phyloP scores from a whole-genome alignment of 1,140 invertebrate species.

The Drosophila busckii region DNA sequence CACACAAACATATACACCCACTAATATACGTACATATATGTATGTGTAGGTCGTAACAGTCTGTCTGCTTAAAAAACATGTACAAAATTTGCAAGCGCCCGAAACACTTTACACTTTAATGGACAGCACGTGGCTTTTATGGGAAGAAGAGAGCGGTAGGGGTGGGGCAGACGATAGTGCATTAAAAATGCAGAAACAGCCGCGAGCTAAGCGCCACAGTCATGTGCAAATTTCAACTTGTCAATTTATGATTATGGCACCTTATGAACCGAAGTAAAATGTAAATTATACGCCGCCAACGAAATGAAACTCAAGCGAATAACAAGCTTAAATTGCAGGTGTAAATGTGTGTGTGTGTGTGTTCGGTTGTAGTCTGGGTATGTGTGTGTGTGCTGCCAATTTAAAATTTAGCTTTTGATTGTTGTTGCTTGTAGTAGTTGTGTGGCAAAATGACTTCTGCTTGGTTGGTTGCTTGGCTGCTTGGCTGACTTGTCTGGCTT shows the following conservation, averaged over 20 bases:
- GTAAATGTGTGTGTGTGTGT: not conserved
- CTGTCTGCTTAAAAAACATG: conserved; percentile 23
- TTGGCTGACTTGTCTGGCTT: conserved; percentile 21
- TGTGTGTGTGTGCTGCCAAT: conserved; percentile 29
- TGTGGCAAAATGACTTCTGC: conserved; percentile 17
- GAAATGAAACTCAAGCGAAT: conserved; percentile 68
- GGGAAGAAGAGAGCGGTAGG: conserved; percentile 32
- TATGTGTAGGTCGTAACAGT: no score
- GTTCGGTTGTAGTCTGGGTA: not conserved
- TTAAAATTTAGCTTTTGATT: conserved; percentile 63
- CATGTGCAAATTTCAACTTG: conserved; percentile 75
- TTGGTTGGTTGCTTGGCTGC: not conserved
- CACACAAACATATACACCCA: not conserved
- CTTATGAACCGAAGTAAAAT: conserved; percentile 68
- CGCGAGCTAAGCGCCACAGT: conserved; percentile 13
- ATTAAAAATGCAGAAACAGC: conserved; percentile 73
- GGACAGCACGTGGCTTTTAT: conserved; percentile 14
- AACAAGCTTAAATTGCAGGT: conserved; percentile 65
- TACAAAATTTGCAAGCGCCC: conserved; percentile 47
- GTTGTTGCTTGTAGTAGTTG: conserved; percentile 40
- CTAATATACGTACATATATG: no score
- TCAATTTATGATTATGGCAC: conserved; percentile 77
- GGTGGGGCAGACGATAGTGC: conserved; percentile 24
- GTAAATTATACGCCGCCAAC: conserved; percentile 68
- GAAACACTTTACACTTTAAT: conserved; percentile 67